phyloP scores from a whole-genome alignment of 2,888 invertebrate genomes.

The Apamea monoglypha region DNA sequence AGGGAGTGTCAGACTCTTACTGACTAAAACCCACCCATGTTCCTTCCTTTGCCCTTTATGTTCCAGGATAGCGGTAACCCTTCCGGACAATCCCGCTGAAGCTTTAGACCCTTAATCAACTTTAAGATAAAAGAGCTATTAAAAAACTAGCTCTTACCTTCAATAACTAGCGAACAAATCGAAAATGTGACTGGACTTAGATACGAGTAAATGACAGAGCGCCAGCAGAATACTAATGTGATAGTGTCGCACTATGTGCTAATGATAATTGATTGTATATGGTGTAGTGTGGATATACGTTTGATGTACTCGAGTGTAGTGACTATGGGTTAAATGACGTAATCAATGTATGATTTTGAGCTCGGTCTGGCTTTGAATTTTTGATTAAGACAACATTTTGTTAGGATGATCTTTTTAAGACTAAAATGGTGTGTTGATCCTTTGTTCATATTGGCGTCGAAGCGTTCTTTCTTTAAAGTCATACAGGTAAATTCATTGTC shows the following conservation, averaged over 20 bases:
- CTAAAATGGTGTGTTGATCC: no score
- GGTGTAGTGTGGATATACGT: slow-evolving; percentile 33
- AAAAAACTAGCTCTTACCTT: slow-evolving; percentile 32
- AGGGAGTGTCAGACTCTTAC: no score
- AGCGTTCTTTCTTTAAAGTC: background rate
- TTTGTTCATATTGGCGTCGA: background rate
- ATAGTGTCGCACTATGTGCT: slow-evolving; percentile 46
- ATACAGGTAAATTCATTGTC: background rate
- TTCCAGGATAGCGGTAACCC: no score
- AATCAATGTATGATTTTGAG: slow-evolving; percentile 20
- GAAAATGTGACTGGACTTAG: slow-evolving; percentile 61
- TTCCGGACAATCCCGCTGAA: no score
- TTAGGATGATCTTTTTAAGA: background rate
- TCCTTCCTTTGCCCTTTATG: no score
- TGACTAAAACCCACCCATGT: no score
- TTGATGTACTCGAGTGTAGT: slow-evolving; percentile 41
- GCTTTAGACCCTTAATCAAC: background rate
- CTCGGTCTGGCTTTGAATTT: background rate
- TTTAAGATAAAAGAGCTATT: slow-evolving; percentile 12
- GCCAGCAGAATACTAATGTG: slow-evolving; percentile 57
- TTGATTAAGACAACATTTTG: background rate
- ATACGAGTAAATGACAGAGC: slow-evolving; percentile 61
- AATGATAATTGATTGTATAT: slow-evolving; percentile 63
- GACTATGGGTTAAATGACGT: slow-evolving; percentile 7
- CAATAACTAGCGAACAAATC: slow-evolving; percentile 54